Conservation (phyloP, 2,113 vertebrate genomes). For the Gobiocypris rarus region DNA sequence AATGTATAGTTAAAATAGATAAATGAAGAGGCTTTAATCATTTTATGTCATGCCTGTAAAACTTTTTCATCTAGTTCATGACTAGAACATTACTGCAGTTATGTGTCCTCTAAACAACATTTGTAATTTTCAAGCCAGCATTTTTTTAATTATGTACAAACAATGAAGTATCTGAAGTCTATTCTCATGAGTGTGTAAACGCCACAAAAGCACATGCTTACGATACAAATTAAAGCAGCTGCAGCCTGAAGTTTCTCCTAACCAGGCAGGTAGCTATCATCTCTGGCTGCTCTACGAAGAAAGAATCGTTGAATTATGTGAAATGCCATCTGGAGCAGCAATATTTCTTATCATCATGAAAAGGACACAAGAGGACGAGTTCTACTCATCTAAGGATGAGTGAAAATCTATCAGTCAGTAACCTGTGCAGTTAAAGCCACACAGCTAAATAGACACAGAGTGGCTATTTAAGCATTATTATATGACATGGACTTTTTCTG, state of each 20-base stretch:
- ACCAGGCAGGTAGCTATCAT: neutral
- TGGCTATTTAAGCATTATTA: neutral
- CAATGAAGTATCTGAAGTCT: neutral
- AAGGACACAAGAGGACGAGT: neutral
- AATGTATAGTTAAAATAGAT: neutral
- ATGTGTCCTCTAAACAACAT: neutral
- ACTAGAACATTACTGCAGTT: conserved; percentile 1
- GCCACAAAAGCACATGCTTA: conserved; percentile 4
- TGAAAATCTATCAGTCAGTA: neutral
- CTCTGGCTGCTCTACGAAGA: neutral
- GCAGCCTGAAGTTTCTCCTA: neutral
- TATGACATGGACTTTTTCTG: neutral
- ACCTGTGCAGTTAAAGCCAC: neutral
- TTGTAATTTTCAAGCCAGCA: neutral
- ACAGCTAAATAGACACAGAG: neutral
- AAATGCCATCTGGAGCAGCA: conserved; percentile 27
- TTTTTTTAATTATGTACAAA: conserved; percentile 9
- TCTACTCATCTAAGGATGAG: neutral
- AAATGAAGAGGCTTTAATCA: neutral
- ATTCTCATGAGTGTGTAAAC: neutral
- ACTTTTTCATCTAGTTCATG: neutral
- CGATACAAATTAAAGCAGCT: conserved; percentile 21
- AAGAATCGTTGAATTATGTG: neutral
- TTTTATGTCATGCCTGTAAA: neutral
- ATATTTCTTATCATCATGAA: neutral